phyloP scores from a whole-genome alignment of 2,797 vertebrate species.

The Sphenopsis melanotis region DNA sequence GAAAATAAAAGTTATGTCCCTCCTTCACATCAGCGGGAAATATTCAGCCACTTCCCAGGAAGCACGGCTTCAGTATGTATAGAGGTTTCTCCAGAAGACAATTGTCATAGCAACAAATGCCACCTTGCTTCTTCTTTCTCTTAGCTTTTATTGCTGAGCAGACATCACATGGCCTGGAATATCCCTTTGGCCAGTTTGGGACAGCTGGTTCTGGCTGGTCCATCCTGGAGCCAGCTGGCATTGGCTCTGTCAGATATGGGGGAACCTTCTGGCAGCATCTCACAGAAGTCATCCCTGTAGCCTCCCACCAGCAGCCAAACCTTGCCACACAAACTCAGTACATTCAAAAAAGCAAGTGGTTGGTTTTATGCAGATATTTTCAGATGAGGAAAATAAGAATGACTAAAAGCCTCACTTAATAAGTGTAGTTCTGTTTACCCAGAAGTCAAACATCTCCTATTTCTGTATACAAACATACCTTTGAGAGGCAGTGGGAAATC shows the following conservation, averaged over 20 bases:
- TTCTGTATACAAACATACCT: not conserved
- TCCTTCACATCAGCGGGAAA: not conserved
- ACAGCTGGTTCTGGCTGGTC: not conserved
- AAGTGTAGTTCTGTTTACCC: not conserved
- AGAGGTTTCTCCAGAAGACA: not conserved
- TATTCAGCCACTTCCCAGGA: not conserved
- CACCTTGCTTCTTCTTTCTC: not conserved
- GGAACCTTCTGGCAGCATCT: not conserved
- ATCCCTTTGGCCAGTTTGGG: not conserved
- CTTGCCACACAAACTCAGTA: not conserved
- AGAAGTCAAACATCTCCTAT: not conserved
- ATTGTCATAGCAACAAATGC: not conserved
- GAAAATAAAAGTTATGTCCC: not conserved
- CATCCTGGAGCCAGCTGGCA: not conserved
- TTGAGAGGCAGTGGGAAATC: not conserved
- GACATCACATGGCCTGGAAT: not conserved
- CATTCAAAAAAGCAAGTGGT: not conserved
- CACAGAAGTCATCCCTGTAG: not conserved
- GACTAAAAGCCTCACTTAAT: not conserved
- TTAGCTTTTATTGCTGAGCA: not conserved
- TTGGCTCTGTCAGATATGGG: rapidly evolving
- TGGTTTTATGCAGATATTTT: not conserved
- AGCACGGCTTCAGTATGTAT: not conserved
- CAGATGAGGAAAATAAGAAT: not conserved
- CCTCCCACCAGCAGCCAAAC: not conserved